phyloP scores from a whole-genome alignment of 2,797 vertebrate species.

The Acanthornis magna region DNA sequence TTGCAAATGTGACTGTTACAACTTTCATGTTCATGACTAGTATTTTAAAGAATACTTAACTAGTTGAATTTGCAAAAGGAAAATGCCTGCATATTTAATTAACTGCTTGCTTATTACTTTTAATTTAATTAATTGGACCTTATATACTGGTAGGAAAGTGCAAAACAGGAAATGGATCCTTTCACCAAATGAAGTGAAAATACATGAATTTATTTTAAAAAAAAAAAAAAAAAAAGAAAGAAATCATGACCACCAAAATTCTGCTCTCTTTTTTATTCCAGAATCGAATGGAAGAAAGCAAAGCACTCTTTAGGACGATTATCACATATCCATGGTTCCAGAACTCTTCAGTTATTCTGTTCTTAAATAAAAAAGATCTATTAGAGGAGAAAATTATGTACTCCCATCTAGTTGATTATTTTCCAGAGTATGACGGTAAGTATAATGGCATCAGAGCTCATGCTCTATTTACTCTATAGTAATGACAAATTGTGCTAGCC shows the following conservation, averaged over 20 bases:
- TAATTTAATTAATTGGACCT: not conserved
- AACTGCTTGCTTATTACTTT: not conserved
- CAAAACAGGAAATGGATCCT: not conserved
- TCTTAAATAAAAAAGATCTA: constrained; percentile 89
- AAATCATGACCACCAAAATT: not conserved
- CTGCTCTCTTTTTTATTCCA: constrained; percentile 55
- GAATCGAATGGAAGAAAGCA: constrained; percentile 90
- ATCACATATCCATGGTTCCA: constrained; percentile 90
- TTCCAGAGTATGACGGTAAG: constrained; percentile 87
- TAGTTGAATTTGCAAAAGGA: not conserved
- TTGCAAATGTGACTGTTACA: not conserved
- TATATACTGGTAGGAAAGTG: not conserved
- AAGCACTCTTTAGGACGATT: constrained; percentile 88
- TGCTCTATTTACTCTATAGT: not conserved
- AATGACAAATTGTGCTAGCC: not conserved
- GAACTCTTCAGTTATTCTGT: constrained; percentile 87
- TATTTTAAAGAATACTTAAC: not conserved
- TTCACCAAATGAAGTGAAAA: not conserved
- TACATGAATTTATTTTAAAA: not conserved
- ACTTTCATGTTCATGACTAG: not conserved
- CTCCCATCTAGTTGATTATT: constrained; percentile 87
- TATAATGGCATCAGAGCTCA: not conserved
- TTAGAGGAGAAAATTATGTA: constrained; percentile 89
- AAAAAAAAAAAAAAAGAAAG: no score
- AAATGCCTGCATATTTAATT: not conserved